Evolutionary conservation across 2,113 vertebrate genomes (phyloP), one percentile per base, ranked within the genome.

Genomic region (Macrotus californicus): DNA sequence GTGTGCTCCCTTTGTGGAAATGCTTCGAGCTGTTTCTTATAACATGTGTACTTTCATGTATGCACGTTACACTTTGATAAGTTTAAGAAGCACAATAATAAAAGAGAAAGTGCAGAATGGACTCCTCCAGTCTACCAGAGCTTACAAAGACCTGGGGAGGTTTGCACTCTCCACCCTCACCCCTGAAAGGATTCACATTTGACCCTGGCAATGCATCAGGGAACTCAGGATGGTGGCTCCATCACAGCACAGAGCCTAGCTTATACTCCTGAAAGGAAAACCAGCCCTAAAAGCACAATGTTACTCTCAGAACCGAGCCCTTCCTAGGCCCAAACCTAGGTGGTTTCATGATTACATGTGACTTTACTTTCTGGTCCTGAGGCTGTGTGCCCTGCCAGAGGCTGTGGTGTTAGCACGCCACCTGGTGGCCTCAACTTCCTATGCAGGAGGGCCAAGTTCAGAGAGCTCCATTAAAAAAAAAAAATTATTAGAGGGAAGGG

Each of bases 291-390:
- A 22, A 34, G 31, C 69, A 48, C 41, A n/a, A 31, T 2, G 3
- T 3, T n/a, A 0, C 8, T 7, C 36, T 31, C 21, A 36, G 80
- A 39, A 43, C 10, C 3, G 0, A n/a, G 29, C 31, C 1, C 1
- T 56, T 24, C 64, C 46, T 21, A 39, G 31, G 70, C 56, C 48
- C 50, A 22, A 16, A 39, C 29, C 26, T 54, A 0, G 34, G 13
- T 22, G 6, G 31, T 39, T 34, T 43, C 34, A 48, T 36, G 36
- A 6, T 31, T 1, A 18, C 36, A 61, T 6, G 10, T 0, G 2
- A 18, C 7, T 2, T 1, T 69, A 9, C 26, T 4, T 41, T 41
- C 18, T 5, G 9, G 24, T 50, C 52, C 31, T 26, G 56, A 50
- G 12, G 48, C 31, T 26, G 15, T 29, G 7, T 13, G 76, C n/a